Conservation (phyloP, 1,140 invertebrate species). For the Luehdorfia chinensis region DNA sequence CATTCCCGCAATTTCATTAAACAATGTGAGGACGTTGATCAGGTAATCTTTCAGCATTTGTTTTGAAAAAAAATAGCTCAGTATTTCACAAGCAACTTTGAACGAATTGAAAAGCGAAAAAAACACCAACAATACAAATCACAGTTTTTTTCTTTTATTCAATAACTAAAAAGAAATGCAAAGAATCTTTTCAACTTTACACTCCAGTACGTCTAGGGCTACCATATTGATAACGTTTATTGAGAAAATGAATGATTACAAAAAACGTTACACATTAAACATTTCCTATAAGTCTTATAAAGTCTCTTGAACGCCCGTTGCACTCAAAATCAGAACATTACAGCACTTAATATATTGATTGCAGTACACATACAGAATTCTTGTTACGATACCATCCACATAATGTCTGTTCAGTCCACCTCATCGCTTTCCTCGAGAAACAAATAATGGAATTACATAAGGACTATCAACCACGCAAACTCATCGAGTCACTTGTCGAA, state of each 20-base stretch:
- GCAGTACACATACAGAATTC: conserved; percentile 52
- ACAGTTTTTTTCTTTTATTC: conserved; percentile 70
- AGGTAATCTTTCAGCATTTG: too few relatives aligned
- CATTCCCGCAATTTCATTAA: too few relatives aligned
- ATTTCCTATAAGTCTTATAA: conserved; percentile 75
- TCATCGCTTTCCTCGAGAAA: conserved; percentile 28
- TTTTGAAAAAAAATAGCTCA: too few relatives aligned
- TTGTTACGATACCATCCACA: conserved; percentile 29
- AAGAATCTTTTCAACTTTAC: conserved; percentile 69
- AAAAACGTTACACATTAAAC: conserved; percentile 74
- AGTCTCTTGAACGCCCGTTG: conserved; percentile 57
- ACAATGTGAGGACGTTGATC: too few relatives aligned
- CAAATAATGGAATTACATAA: conserved; percentile 41
- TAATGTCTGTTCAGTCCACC: conserved; percentile 32
- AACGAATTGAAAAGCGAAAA: conserved; percentile 10
- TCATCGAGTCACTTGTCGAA: conserved; percentile 44
- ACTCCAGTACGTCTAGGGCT: conserved; percentile 69
- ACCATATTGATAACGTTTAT: conserved; percentile 67
- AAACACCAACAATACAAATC: conserved; percentile 54
- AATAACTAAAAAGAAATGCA: conserved; percentile 75
- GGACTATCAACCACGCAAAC: conserved; percentile 26
- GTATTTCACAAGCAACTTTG: conserved; percentile 3
- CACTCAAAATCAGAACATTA: conserved; percentile 55
- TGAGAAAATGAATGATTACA: conserved; percentile 72
- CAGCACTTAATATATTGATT: conserved; percentile 63